phyloP scores from a whole-genome alignment of 1,140 invertebrate species.

The Halesus radiatus region DNA sequence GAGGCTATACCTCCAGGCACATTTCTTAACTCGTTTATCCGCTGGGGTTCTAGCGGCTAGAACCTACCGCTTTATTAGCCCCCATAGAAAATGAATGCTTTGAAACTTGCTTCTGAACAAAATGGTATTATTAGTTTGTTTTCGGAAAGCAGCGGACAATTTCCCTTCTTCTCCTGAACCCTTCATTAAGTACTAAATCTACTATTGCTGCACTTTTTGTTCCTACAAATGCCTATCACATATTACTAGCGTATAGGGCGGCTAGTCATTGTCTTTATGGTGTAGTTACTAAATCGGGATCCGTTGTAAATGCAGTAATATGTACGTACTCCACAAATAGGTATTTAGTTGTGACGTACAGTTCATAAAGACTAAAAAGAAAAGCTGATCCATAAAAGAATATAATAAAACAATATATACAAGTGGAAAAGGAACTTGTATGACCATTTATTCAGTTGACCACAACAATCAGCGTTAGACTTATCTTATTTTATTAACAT shows the following conservation, averaged over 20 bases:
- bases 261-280: conserved; percentile 11
- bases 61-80: background rate
- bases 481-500: no score
- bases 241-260: background rate
- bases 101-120: background rate
- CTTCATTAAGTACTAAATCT: background rate
- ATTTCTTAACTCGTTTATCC: no score
- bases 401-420: no score
- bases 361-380: no score
- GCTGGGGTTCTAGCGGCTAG: background rate
- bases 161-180: background rate
- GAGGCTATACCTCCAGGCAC: background rate
- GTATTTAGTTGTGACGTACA: no score
- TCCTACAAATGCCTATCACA: conserved; percentile 1
- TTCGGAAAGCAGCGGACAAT: no score
- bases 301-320: background rate
- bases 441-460: no score
- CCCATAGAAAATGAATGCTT: background rate
- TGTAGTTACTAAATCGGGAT: background rate
- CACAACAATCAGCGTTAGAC: no score
- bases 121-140: no score
- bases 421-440: no score
- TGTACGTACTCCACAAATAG: no score
- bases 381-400: no score
- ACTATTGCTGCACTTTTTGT: background rate